These are phyloP conservation scores for Heliothis virescens DNA, from an alignment of 1,140 invertebrate genomes.

Conservation along the genomic window DNA sequence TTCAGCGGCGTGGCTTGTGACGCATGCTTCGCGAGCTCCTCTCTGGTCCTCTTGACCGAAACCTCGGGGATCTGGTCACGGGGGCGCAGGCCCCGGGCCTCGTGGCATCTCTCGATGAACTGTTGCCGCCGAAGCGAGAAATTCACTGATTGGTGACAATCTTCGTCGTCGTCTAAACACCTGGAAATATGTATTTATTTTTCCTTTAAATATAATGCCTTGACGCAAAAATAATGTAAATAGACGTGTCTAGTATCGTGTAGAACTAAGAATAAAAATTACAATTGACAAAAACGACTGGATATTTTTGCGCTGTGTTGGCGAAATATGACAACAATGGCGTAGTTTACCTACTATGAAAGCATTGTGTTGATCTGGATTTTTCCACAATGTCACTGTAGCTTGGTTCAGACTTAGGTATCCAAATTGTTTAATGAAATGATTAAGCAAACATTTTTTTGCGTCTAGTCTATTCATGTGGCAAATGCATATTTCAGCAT, in stretches of 20 bases:
- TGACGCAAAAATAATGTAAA: no score
- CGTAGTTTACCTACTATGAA: background rate
- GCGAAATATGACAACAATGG: background rate
- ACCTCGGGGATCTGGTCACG: slow-evolving; percentile 74
- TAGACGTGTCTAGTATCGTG: background rate
- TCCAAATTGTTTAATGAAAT: no score
- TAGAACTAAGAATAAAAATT: background rate
- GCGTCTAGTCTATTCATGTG: background rate
- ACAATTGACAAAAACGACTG: background rate
- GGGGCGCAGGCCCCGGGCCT: slow-evolving; percentile 64
- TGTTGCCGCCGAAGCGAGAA: slow-evolving; percentile 74
- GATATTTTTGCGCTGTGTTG: background rate
- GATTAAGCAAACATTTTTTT: no score
- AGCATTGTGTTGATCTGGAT: slow-evolving; percentile 5
- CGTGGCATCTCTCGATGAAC: slow-evolving; percentile 80
- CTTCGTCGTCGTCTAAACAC: slow-evolving; percentile 76
- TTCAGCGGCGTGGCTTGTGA: slow-evolving; percentile 66
- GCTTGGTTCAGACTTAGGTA: background rate
- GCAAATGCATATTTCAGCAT: no score
- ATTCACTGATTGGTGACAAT: slow-evolving; percentile 59
- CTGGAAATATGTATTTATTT: slow-evolving; percentile 52
- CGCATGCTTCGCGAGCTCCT: slow-evolving; percentile 80
- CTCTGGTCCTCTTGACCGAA: slow-evolving; percentile 74
- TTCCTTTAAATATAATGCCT: background rate
- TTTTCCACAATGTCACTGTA: background rate